Evolutionary conservation across 2,888 invertebrate genomes (phyloP), one percentile per base, ranked within the genome.

Genomic region (Torymus texanus): DNA sequence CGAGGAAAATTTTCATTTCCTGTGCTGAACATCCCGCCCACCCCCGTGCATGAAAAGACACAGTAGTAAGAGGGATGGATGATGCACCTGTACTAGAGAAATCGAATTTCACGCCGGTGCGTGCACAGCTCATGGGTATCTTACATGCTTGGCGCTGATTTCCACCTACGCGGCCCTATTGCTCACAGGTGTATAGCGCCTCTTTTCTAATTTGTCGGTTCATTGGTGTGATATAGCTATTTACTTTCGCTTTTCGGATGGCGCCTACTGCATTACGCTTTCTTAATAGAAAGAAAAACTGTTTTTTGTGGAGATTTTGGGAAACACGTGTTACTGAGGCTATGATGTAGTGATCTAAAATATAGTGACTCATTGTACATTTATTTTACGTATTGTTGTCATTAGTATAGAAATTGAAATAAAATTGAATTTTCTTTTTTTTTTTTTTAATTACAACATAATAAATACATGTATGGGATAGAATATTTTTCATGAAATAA

Each of bases 1-100:
- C 59, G 55, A 55, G 59, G 63, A 74, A 71, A 61, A 75, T 66
- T 77, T 80, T 80, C 80, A 78, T 80, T 80, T 80, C 77, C 74
- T 70, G 80, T 71, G 11, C 14, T 2, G 55, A 24, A 41, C 8
- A 18, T 50, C 8, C 58, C 62, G 62, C 63, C 41, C 24, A 61
- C 50, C 59, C 18, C 58, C 59, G 29, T 21, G 21, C 29, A 24
- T 14, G 18, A 18, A 50, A 58, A 21, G 24, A 50, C 50, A 14
- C 10, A 53, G 13, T 16, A 53, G 58, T 14, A 55, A 12, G 24
- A 29, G 29, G 4, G 29, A 29, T 29, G 2, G 29, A 29, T 29
- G 61, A 59, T 78, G 72, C 72, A 78, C 73, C 73, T 73, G 78
- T 53, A 72, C 8, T n/a, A 13, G 62, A 29, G 56, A 68, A 71